phyloP scores from a whole-genome alignment of 2,113 vertebrate genomes.

The Chascanopsetta lugubris region DNA sequence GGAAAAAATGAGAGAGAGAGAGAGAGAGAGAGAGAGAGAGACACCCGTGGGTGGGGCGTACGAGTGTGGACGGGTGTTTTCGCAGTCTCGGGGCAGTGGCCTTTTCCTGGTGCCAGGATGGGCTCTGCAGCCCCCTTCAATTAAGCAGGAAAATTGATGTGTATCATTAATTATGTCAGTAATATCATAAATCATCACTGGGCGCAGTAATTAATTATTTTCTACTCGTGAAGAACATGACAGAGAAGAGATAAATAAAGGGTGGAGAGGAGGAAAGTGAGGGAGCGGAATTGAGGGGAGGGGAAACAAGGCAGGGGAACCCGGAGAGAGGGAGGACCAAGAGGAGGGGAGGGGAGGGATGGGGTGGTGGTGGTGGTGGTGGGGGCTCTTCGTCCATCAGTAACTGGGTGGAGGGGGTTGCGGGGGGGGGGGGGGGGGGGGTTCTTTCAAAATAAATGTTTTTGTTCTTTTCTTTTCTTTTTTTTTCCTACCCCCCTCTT shows the following conservation, averaged over 20 bases:
- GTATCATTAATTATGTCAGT: slow-evolving; percentile 97
- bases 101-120: slow-evolving; percentile 76
- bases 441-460: too few relatives aligned
- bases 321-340: slow-evolving; percentile 40
- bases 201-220: slow-evolving; percentile 95
- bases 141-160: slow-evolving; percentile 95
- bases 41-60: slow-evolving; percentile 38
- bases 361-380: too few relatives aligned
- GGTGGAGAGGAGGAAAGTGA: slow-evolving; percentile 71
- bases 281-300: slow-evolving; percentile 70
- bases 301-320: slow-evolving; percentile 34
- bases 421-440: slow-evolving; percentile 47
- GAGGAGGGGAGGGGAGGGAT: slow-evolving; percentile 33
- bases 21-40: slow-evolving; percentile 2
- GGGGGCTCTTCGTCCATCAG: slow-evolving; percentile 75
- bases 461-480: too few relatives aligned
- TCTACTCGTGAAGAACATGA: slow-evolving; percentile 91
- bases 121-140: slow-evolving; percentile 85
- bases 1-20: slow-evolving; percentile 26
- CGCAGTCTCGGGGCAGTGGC: slow-evolving; percentile 67
- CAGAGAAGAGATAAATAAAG: slow-evolving; percentile 89
- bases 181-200: slow-evolving; percentile 96
- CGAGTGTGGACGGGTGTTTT: slow-evolving; percentile 47
- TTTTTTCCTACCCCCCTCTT: too few relatives aligned
- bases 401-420: slow-evolving; percentile 46